Evolutionary conservation across 2,888 invertebrate species (phyloP).

Genomic region (Macrophya annulata): DNA sequence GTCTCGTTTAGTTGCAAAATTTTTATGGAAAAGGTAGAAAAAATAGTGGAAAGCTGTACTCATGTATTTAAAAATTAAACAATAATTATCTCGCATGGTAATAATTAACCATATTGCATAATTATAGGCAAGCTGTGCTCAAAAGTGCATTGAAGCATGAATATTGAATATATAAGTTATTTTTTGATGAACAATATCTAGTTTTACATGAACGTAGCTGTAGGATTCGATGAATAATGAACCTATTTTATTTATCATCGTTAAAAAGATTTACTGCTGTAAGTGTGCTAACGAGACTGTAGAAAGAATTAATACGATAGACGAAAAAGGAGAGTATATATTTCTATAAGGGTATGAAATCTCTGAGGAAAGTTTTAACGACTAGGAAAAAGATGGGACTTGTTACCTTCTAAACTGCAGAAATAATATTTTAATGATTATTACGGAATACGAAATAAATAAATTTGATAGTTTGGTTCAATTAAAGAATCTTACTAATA

Average conservation of each 20-base stretch:
- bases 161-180: background rate
- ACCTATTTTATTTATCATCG: background rate
- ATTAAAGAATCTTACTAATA: constrained; percentile 31
- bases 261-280: background rate
- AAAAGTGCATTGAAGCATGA: too few relatives aligned
- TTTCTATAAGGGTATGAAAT: too few relatives aligned
- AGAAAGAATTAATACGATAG: background rate
- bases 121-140: background rate
- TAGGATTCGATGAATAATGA: background rate
- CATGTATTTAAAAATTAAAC: background rate
- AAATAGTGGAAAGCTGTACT: constrained; percentile 2
- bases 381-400: background rate
- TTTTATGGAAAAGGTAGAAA: background rate
- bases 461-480: constrained; percentile 2
- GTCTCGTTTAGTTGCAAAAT: background rate
- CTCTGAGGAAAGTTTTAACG: background rate
- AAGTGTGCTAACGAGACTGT: background rate
- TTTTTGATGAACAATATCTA: background rate
- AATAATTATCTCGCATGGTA: background rate
- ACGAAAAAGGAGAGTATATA: background rate
- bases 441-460: background rate
- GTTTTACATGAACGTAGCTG: too few relatives aligned
- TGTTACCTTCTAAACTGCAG: background rate
- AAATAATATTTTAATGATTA: background rate
- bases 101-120: background rate